A percentile compares a stretch with the other conserved stretches of the same genome.
phyloP scores from a whole-genome alignment of 2,113 vertebrate genomes.

The Pagrus major region DNA sequence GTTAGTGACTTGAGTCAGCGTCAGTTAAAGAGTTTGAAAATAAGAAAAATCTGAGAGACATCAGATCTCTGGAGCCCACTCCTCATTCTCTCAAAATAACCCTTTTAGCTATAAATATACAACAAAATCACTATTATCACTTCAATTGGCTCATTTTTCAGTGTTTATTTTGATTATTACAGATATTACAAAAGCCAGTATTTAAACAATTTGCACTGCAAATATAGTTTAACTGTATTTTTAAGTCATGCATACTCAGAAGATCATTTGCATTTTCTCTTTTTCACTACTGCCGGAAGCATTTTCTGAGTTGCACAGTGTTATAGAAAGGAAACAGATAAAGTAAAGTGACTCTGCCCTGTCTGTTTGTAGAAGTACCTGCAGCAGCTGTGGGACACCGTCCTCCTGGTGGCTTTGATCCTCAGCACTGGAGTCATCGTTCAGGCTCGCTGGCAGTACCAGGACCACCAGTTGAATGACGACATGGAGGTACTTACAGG shows the following conservation, averaged over 20 bases:
- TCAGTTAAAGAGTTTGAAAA: neutral
- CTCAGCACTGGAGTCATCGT: conserved; percentile 93
- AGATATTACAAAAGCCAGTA: neutral
- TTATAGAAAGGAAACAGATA: neutral
- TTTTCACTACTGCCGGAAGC: neutral
- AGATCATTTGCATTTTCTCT: neutral
- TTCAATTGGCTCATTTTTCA: neutral
- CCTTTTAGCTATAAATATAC: neutral
- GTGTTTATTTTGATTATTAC: neutral
- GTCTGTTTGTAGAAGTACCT: conserved; percentile 88
- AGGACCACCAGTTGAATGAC: conserved; percentile 82
- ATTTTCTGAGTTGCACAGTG: neutral
- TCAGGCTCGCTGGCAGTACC: conserved; percentile 91
- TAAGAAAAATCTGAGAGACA: neutral
- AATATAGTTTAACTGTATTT: neutral
- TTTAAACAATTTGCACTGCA: neutral
- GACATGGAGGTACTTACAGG: conserved; percentile 83
- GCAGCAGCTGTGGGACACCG: conserved; percentile 96
- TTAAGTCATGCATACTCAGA: too few relatives aligned
- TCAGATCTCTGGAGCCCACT: neutral
- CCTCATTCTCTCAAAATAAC: neutral
- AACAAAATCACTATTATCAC: neutral
- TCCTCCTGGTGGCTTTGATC: conserved; percentile 92
- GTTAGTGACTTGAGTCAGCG: neutral
- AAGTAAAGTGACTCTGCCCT: neutral